Evolutionary conservation across 2,888 invertebrate genomes (phyloP).

Genomic region (Drosophila dives): DNA sequence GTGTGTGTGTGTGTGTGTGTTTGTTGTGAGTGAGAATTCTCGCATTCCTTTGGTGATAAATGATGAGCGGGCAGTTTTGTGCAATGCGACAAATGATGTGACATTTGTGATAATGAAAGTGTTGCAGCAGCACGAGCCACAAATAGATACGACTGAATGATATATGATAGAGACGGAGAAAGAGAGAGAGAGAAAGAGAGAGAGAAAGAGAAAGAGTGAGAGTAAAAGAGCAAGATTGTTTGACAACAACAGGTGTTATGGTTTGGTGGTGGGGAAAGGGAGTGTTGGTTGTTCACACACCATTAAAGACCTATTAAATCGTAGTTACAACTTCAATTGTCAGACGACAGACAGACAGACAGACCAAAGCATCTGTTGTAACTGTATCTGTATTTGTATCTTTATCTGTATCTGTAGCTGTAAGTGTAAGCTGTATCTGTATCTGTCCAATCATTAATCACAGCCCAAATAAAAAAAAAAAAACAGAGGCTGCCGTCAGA

Average conservation of each 20-base stretch:
- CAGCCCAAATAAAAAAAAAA: conserved; percentile 65
- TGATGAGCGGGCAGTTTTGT: conserved; percentile 75
- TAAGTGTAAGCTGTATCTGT: conserved; percentile 29
- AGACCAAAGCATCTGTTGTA: conserved; percentile 38
- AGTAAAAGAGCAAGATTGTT: background rate
- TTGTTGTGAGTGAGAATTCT: conserved; percentile 30
- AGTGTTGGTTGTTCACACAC: conserved; percentile 46
- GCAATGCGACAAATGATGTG: conserved; percentile 83
- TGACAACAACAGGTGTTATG: conserved; percentile 75
- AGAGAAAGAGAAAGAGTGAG: background rate
- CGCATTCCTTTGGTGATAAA: conserved; percentile 83
- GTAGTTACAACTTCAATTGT: conserved; percentile 71
- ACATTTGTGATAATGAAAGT: conserved; percentile 80
- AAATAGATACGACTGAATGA: conserved; percentile 48
- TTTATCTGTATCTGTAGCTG: conserved; percentile 9
- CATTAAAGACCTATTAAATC: conserved; percentile 82
- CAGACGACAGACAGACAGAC: conserved; percentile 38
- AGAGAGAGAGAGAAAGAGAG: background rate
- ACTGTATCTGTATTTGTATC: conserved; percentile 14
- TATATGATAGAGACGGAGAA: conserved; percentile 11
- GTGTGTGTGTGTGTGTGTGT: conserved; percentile 27
- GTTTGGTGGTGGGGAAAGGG: conserved; percentile 17
- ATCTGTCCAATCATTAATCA: conserved; percentile 65
- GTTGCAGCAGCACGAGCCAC: conserved; percentile 65
- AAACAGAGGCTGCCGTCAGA: conserved; percentile 44